Evolutionary conservation across 2,888 invertebrate species (phyloP).

Genomic region (Melanchra persicariae): DNA sequence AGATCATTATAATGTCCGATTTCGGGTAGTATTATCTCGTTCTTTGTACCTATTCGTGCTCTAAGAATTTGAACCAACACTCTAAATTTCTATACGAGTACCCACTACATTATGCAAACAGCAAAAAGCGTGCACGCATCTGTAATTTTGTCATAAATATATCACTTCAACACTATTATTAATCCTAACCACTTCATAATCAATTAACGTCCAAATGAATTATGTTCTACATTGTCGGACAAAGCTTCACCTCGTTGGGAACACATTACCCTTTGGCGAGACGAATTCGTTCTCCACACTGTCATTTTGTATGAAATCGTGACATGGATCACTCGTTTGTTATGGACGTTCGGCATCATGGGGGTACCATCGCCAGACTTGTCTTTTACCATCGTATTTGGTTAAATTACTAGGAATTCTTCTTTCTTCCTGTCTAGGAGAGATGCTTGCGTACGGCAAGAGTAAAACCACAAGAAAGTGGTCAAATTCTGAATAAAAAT

Average conservation of each 20-base stretch:
- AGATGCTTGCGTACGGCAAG: no score
- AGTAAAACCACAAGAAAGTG: no score
- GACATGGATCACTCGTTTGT: constrained; percentile 59
- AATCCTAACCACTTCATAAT: constrained; percentile 28
- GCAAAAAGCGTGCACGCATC: constrained; percentile 6
- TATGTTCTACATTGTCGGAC: constrained; percentile 29
- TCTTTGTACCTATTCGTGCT: not conserved
- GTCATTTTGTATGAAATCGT: constrained; percentile 50
- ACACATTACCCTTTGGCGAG: constrained; percentile 47
- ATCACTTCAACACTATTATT: constrained; percentile 37
- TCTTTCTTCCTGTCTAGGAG: no score
- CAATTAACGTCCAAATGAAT: constrained; percentile 48
- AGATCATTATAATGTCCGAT: not conserved
- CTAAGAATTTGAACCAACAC: not conserved
- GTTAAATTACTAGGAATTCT: no score
- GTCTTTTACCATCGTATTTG: not conserved
- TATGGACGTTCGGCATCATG: constrained; percentile 24
- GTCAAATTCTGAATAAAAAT: no score
- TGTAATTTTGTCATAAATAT: constrained; percentile 20
- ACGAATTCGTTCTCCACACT: constrained; percentile 58
- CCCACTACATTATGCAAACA: constrained; percentile 1
- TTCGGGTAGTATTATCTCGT: not conserved
- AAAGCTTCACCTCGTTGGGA: constrained; percentile 43
- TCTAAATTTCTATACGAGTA: not conserved
- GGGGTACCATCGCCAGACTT: not conserved